These are phyloP conservation scores for Platycercus adscitus DNA, from an alignment of 2,113 vertebrate genomes.

Conservation along the genomic window DNA sequence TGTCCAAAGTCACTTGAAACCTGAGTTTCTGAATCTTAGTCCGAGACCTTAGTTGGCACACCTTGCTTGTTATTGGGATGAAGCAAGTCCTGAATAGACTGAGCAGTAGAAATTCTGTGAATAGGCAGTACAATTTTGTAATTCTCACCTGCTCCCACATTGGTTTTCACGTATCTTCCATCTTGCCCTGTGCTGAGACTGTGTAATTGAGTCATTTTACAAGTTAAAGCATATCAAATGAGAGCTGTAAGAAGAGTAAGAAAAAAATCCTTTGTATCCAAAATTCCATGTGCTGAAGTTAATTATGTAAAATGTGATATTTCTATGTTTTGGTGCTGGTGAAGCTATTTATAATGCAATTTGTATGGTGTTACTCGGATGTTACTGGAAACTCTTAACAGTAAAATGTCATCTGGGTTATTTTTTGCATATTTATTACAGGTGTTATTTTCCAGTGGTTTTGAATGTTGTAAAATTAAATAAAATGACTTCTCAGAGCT, in stretches of 20 bases:
- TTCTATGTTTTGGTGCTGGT: background rate
- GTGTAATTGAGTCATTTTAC: background rate
- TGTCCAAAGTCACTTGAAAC: background rate
- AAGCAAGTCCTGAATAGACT: background rate
- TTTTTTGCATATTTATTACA: background rate
- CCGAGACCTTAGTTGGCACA: background rate
- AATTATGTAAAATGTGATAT: background rate
- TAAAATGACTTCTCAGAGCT: background rate
- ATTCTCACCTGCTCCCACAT: background rate
- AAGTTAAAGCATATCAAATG: background rate
- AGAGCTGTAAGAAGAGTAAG: background rate
- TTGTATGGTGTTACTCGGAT: background rate
- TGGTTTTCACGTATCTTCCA: background rate
- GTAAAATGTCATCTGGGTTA: background rate
- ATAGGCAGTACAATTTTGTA: background rate
- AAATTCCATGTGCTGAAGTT: background rate
- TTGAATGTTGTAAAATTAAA: slow-evolving; percentile 1
- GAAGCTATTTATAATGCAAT: background rate
- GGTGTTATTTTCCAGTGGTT: background rate
- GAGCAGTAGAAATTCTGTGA: background rate
- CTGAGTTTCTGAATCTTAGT: background rate
- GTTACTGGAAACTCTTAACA: background rate
- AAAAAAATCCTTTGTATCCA: background rate
- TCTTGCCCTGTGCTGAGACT: background rate
- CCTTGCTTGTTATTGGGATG: background rate